Conservation (phyloP, 2,888 invertebrate genomes). For the Leptopilina myrica region DNA sequence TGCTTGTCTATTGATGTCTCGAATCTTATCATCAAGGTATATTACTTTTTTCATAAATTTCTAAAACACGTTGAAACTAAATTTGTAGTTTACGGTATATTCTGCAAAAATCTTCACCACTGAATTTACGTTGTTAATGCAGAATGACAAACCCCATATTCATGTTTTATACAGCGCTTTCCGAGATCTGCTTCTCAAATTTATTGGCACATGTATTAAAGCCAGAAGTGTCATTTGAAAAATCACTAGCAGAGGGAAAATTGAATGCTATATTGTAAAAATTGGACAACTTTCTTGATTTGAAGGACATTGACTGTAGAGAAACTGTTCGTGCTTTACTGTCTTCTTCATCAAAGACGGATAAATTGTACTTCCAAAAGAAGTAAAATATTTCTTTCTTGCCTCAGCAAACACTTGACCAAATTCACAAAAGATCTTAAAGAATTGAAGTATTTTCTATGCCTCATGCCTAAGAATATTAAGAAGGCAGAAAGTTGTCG, state of each 20-base stretch:
- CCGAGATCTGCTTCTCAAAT: neutral
- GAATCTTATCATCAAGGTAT: too few species aligned
- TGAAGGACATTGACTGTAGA: conserved; percentile 14
- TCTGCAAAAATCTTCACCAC: neutral
- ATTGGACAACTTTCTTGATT: neutral
- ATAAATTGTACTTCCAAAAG: conserved; percentile 40
- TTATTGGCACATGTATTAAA: neutral
- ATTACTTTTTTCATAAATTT: too few species aligned
- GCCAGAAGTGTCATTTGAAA: neutral
- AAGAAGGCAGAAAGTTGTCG: conserved; percentile 31
- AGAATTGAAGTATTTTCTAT: conserved; percentile 41
- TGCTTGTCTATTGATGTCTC: too few species aligned
- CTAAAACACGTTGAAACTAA: too few species aligned
- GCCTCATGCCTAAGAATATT: conserved; percentile 42
- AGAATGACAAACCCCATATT: neutral
- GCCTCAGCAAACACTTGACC: conserved; percentile 38
- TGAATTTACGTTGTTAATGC: neutral
- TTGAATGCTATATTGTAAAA: neutral
- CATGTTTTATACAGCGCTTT: neutral
- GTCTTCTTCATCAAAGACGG: conserved; percentile 24
- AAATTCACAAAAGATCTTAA: conserved; percentile 30
- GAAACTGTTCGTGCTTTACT: conserved; percentile 19
- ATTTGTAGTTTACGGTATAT: neutral
- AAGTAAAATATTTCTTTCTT: conserved; percentile 39
- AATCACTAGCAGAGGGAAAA: neutral